phyloP scores from a whole-genome alignment of 2,113 vertebrate species.

The Dendropsophus ebraccatus region DNA sequence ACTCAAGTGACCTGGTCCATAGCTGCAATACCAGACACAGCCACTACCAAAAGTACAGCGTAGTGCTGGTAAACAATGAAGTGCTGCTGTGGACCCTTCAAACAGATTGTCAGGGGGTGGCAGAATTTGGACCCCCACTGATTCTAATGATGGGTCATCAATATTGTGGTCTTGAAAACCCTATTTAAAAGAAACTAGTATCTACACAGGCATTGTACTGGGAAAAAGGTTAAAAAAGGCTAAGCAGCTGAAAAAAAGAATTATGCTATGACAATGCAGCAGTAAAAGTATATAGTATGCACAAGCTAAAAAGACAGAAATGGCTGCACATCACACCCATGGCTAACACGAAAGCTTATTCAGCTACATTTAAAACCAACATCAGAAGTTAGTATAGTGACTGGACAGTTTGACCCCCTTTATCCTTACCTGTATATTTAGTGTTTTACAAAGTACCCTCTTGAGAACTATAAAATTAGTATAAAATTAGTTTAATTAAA shows the following conservation, averaged over 20 bases:
- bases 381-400: not conserved
- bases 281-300: no score
- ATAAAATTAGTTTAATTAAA: constrained; percentile 14
- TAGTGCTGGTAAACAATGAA: no score
- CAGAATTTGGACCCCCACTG: not conserved
- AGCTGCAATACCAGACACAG: no score
- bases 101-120: no score
- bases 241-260: not conserved
- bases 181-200: not conserved
- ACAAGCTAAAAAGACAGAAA: no score
- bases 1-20: no score
- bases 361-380: no score
- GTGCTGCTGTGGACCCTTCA: no score
- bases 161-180: not conserved
- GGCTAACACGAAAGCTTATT: no score
- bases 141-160: no score
- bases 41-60: no score
- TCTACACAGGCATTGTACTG: not conserved
- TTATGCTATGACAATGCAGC: not conserved
- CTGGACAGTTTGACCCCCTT: not conserved
- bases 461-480: constrained; percentile 45
- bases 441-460: constrained; percentile 53
- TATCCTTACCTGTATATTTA: not conserved
- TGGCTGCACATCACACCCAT: no score
- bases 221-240: not conserved